Conservation (phyloP, 2,797 vertebrate species). For the Hylomyscus alleni region DNA sequence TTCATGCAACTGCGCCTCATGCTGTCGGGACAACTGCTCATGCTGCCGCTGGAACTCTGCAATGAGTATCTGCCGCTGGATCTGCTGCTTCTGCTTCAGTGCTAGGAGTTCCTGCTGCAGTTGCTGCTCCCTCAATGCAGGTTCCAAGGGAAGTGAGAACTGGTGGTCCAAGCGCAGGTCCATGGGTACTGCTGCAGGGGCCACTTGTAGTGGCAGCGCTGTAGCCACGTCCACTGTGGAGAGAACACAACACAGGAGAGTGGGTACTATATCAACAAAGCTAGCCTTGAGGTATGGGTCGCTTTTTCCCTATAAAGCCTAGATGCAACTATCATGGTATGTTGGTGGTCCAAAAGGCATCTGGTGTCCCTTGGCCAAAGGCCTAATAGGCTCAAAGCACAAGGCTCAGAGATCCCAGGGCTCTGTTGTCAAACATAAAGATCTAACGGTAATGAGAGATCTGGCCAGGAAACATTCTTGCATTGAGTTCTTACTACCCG, state of each 20-base stretch:
- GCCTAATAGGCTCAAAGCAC: not conserved
- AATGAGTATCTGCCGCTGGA: conserved; percentile 98
- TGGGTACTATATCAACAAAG: not conserved
- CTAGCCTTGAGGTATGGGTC: fast-evolving
- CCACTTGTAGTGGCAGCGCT: conserved; percentile 95
- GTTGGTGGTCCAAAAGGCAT: fast-evolving
- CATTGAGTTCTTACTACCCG: fast-evolving
- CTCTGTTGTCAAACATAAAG: not conserved
- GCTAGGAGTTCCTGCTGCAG: conserved; percentile 98
- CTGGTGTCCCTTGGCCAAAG: fast-evolving
- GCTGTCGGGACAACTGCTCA: conserved; percentile 98
- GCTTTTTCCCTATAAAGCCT: no score
- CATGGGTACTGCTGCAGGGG: conserved; percentile 96
- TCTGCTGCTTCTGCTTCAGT: conserved; percentile 99
- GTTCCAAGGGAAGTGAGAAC: conserved; percentile 90
- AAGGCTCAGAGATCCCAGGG: fast-evolving
- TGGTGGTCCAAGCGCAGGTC: conserved; percentile 96
- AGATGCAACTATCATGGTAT: no score
- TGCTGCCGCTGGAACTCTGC: conserved; percentile 99
- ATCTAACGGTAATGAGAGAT: not conserved
- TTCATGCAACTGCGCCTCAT: conserved; percentile 97
- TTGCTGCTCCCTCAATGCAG: conserved; percentile 94
- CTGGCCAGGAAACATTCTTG: not conserved
- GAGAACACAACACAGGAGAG: conserved; percentile 13
- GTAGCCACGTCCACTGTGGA: conserved; percentile 94